Evolutionary conservation across 2,113 vertebrate genomes (phyloP), one percentile per base, ranked within the genome.

Genomic region (Eubucco bourcierii): DNA sequence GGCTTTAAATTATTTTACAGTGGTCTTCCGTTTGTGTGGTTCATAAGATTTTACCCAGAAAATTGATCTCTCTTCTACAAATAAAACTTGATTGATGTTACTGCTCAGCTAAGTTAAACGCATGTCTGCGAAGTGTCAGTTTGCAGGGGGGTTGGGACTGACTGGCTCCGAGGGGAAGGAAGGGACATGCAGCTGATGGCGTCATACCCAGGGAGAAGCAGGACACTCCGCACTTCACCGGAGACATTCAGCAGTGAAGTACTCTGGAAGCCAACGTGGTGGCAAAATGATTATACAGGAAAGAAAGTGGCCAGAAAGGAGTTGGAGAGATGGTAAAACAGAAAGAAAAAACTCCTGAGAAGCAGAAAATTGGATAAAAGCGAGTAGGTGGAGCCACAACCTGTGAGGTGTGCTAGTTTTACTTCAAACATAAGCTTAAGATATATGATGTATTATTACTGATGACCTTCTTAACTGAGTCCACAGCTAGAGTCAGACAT

Each of bases 151-250:
- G 60, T 8, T 83, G 85, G 84, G 9, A 29, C 82, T 85, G 84
- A 52, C 79, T 74, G 90, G 19, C 53, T 28, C 8, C 0, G 52
- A 44, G 82, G 87, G 81, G 46, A 27, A 5, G 52, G 72, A 17
- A 17, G 12, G 50, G 1, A 3, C 44, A 27, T 4, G 6, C 2
- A 70, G 2, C 80, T 81, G 80, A 67, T 76, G 47, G 84, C 72
- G 23, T 79, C 78, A 5, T 15, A 41, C 71, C 59, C 67, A 2
- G 78, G 67, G 53, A 79, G 63, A 39, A 13, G 20, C 63, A 17
- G 18, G 77, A 21, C 1, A 20, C 14, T 19, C 47, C 4, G 2
- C 25, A 0, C 79, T 20, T n/a, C 1, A 3, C 15, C 12, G 21
- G 0, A 9, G 37, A 12, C 21, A 2, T 6, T 68, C 58, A 8